Evolutionary conservation across 2,113 vertebrate genomes (phyloP).

Genomic region (Ceratotherium simum): DNA sequence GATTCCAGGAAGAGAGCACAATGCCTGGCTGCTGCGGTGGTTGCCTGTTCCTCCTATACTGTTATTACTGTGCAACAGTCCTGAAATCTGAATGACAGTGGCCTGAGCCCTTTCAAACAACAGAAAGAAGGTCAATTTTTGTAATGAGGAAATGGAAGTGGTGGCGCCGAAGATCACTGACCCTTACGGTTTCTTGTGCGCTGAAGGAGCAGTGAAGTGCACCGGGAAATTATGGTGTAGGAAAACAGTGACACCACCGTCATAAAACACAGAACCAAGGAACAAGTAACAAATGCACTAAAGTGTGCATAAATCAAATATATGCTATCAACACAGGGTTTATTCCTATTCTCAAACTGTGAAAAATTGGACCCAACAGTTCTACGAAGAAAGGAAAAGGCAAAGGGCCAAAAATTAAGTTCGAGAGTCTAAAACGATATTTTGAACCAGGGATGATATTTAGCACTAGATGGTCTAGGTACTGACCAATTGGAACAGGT

Average conservation of each 20-base stretch:
- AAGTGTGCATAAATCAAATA: constrained; percentile 77
- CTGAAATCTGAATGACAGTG: constrained; percentile 90
- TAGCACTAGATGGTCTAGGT: neutral
- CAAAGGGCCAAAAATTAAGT: constrained; percentile 52
- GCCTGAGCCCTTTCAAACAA: constrained; percentile 90
- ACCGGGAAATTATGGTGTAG: constrained; percentile 87
- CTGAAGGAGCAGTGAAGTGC: constrained; percentile 83
- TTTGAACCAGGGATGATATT: neutral
- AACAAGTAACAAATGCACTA: constrained; percentile 77
- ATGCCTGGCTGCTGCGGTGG: constrained; percentile 80
- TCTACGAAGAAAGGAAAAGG: constrained; percentile 46
- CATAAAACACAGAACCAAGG: constrained; percentile 76
- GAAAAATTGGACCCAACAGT: constrained; percentile 24
- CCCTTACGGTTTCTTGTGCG: constrained; percentile 86
- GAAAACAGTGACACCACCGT: constrained; percentile 83
- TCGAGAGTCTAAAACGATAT: neutral
- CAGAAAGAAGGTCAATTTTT: constrained; percentile 90
- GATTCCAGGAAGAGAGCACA: constrained; percentile 85
- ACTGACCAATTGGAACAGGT: neutral
- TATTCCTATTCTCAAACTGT: constrained; percentile 63
- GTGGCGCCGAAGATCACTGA: constrained; percentile 85
- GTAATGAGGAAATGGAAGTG: constrained; percentile 92
- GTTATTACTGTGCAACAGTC: constrained; percentile 88
- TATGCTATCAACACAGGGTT: constrained; percentile 62
- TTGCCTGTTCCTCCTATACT: constrained; percentile 86